Evolutionary conservation across 1,140 invertebrate genomes (phyloP).

Genomic region (Ceratina japonica): DNA sequence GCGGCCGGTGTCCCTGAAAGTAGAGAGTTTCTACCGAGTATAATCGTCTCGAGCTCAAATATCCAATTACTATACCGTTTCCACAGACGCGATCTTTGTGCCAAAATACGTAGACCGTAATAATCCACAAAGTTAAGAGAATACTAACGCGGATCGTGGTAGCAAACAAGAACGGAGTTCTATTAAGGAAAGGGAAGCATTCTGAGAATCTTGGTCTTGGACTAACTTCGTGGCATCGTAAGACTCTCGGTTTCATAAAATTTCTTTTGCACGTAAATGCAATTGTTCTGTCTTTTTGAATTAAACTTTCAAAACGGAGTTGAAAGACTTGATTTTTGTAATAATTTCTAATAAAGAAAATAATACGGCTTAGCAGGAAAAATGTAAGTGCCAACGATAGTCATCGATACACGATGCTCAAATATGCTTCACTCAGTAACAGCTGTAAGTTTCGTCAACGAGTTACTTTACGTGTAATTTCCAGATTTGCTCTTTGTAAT

Average conservation of each 20-base stretch:
- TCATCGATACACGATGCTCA: not conserved
- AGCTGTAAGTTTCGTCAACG: not conserved
- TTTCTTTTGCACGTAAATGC: not conserved
- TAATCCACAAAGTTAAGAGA: conserved; percentile 7
- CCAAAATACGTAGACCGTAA: conserved; percentile 38
- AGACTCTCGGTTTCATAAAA: not conserved
- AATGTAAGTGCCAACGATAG: conserved; percentile 8
- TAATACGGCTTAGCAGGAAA: not conserved
- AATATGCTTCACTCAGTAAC: not conserved
- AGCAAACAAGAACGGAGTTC: not conserved
- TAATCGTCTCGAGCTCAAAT: conserved; percentile 42
- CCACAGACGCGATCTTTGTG: conserved; percentile 44
- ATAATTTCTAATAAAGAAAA: too few relatives aligned
- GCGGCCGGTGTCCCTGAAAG: conserved; percentile 25
- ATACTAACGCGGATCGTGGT: conserved; percentile 21
- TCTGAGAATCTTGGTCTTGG: conserved; percentile 15
- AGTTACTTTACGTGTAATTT: not conserved
- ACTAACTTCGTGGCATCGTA: conserved; percentile 35
- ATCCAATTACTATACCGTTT: conserved; percentile 31
- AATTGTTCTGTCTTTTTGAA: not conserved
- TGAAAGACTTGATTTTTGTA: not conserved
- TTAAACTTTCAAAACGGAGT: not conserved
- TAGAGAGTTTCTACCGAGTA: conserved; percentile 37
- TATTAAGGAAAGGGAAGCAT: not conserved
- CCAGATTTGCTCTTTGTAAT: not conserved